phyloP scores from a whole-genome alignment of 2,888 invertebrate species.

The Xylota sylvarum region DNA sequence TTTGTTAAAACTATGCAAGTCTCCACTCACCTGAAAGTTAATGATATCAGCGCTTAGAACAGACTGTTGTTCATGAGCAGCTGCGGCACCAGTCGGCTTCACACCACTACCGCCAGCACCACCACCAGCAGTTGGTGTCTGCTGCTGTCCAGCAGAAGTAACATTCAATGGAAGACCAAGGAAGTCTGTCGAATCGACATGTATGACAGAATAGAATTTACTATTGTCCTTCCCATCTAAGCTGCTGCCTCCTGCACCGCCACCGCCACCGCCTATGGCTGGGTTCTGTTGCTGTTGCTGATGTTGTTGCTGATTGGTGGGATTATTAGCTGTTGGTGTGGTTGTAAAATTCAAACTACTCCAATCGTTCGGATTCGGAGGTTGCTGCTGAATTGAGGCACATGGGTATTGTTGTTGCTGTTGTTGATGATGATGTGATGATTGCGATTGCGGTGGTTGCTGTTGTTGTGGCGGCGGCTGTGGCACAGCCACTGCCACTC shows the following conservation, averaged over 20 bases:
- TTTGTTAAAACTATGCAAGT: too few species aligned
- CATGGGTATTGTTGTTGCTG: slow-evolving; percentile 79
- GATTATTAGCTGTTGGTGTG: slow-evolving; percentile 71
- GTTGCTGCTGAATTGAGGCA: slow-evolving; percentile 78
- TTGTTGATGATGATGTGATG: slow-evolving; percentile 77
- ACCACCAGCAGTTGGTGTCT: slow-evolving; percentile 74
- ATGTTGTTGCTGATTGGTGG: slow-evolving; percentile 77
- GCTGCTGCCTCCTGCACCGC: slow-evolving; percentile 59
- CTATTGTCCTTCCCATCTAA: slow-evolving; percentile 82
- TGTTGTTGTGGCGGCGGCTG: slow-evolving; percentile 71
- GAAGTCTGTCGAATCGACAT: slow-evolving; percentile 83
- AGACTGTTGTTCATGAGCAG: slow-evolving; percentile 80
- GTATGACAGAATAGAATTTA: slow-evolving; percentile 83
- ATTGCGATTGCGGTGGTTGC: slow-evolving; percentile 65
- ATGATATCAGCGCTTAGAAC: slow-evolving; percentile 81
- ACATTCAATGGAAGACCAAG: slow-evolving; percentile 84
- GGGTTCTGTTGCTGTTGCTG: slow-evolving; percentile 78
- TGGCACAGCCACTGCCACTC: slow-evolving; percentile 62
- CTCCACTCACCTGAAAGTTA: slow-evolving; percentile 81
- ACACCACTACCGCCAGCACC: slow-evolving; percentile 65
- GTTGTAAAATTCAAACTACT: slow-evolving; percentile 78
- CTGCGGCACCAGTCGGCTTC: slow-evolving; percentile 76
- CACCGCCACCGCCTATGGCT: slow-evolving; percentile 67
- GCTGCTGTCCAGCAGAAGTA: slow-evolving; percentile 55
- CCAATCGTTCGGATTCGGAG: slow-evolving; percentile 79